Conservation (phyloP, 2,797 vertebrate species). For the Paramormyrops hopkinsi region DNA sequence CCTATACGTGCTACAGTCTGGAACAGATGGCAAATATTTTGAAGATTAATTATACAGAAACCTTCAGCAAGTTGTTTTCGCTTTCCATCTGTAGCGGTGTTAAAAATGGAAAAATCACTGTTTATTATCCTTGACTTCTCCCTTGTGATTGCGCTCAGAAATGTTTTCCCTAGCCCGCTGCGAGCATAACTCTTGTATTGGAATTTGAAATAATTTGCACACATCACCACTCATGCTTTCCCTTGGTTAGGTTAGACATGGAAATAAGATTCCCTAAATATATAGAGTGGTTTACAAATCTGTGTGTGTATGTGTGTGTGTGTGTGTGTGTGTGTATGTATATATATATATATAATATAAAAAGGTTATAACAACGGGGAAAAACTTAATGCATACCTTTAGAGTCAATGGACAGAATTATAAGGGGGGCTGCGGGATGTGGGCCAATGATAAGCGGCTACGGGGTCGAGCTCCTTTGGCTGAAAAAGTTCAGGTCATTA, state of each 20-base stretch:
- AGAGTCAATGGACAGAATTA: not conserved
- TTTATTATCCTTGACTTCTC: not conserved
- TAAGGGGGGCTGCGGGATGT: conserved; percentile 35
- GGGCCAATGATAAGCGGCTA: conserved; percentile 47
- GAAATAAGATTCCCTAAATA: not conserved
- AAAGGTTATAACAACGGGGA: not conserved
- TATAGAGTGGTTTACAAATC: not conserved
- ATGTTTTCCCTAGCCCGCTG: not conserved
- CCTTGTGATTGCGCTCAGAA: not conserved
- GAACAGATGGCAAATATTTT: not conserved
- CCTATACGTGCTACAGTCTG: not conserved
- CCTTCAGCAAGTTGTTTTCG: not conserved
- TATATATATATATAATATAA: no score
- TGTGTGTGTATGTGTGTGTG: no score
- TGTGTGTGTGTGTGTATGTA: no score
- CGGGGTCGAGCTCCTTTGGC: conserved; percentile 40
- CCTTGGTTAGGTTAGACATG: not conserved
- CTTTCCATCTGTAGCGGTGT: not conserved
- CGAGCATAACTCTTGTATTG: not conserved
- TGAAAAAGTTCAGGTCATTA: conserved; percentile 65
- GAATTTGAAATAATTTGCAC: not conserved
- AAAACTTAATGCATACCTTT: not conserved
- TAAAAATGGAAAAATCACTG: not conserved
- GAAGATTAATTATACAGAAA: not conserved
- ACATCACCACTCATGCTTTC: not conserved